Conservation (phyloP, 2,113 vertebrate species). For the Mirounga angustirostris region DNA sequence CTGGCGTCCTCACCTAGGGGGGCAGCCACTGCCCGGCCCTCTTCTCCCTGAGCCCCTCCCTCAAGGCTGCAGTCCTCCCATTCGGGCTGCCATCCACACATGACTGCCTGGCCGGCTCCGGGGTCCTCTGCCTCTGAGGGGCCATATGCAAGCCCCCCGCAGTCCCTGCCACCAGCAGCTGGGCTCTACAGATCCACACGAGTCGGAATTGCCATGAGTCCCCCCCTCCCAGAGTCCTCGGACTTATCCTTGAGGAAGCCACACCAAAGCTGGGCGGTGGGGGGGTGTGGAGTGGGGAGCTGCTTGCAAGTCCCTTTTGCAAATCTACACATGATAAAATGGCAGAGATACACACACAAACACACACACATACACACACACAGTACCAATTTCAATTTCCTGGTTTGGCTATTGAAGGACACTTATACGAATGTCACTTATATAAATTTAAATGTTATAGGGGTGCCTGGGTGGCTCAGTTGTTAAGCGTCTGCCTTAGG, state of each 20-base stretch:
- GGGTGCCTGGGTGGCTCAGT: too few species aligned
- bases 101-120: background rate
- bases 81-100: background rate
- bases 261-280: background rate
- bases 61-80: too few species aligned
- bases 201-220: background rate
- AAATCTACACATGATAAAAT: background rate
- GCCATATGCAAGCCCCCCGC: background rate
- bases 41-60: background rate
- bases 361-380: background rate
- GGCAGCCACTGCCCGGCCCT: background rate
- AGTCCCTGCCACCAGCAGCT: background rate
- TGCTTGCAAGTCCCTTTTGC: background rate
- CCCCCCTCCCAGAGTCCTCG: background rate
- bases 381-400: background rate
- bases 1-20: rapidly evolving
- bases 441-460: background rate
- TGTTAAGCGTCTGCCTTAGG: too few species aligned
- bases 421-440: background rate
- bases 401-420: background rate
- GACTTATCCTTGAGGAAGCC: background rate
- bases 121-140: background rate
- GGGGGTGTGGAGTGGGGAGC: rapidly evolving
- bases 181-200: background rate
- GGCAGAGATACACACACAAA: background rate